phyloP scores from a whole-genome alignment of 2,113 vertebrate species.

The Pseudonaja textilis region DNA sequence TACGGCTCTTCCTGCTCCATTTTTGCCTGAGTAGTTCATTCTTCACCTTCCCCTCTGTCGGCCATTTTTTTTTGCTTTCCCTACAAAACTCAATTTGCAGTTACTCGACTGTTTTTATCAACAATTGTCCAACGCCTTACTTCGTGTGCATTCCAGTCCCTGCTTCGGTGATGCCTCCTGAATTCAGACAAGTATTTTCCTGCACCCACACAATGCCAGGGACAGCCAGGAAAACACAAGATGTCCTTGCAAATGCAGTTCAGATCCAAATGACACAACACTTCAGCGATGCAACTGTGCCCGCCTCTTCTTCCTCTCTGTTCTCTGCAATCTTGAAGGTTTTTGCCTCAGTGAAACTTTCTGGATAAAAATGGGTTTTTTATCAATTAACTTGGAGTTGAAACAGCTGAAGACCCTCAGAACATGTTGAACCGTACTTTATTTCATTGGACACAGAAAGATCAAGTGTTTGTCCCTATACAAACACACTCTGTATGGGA shows the following conservation, averaged over 20 bases:
- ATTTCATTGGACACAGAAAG: not conserved
- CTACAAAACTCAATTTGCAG: not conserved
- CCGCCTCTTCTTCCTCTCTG: not conserved
- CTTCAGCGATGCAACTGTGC: not conserved
- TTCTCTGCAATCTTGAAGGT: not conserved
- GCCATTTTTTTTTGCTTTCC: not conserved
- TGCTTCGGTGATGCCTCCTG: not conserved
- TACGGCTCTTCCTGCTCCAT: not conserved
- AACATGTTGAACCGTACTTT: not conserved
- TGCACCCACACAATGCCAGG: not conserved
- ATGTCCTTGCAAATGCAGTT: not conserved
- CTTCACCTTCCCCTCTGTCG: not conserved
- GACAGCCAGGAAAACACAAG: not conserved
- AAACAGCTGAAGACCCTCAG: not conserved
- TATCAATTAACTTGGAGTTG: not conserved
- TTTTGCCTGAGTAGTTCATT: not conserved
- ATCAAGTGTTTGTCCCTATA: not conserved
- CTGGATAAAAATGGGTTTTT: not conserved
- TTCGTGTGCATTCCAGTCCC: not conserved
- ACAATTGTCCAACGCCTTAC: not conserved
- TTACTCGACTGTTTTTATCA: not conserved
- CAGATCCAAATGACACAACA: not conserved
- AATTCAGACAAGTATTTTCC: not conserved
- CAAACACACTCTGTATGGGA: not conserved
- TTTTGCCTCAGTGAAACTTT: not conserved